Evolutionary conservation across 2,888 invertebrate species (phyloP).

Genomic region (Eremobia ochroleuca): DNA sequence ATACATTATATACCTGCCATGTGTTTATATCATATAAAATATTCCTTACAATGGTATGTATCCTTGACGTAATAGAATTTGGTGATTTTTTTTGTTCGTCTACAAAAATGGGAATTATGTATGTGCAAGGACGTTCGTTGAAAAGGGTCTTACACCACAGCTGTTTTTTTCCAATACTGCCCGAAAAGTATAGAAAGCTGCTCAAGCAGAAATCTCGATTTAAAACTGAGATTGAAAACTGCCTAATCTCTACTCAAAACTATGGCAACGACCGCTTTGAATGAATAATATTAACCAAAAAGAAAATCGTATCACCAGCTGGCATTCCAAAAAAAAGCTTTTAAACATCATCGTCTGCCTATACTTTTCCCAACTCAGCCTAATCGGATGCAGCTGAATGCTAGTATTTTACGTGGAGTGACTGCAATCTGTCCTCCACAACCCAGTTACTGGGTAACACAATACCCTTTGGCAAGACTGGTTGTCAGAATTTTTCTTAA

Average conservation of each 20-base stretch:
- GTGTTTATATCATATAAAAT: neutral
- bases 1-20: neutral
- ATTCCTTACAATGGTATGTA: neutral
- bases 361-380: neutral
- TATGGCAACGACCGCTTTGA: neutral
- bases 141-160: constrained; percentile 1
- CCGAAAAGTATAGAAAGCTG: neutral
- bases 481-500: neutral
- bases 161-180: neutral
- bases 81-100: neutral
- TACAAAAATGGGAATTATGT: neutral
- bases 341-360: neutral
- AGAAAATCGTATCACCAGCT: neutral
- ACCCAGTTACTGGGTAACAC: neutral
- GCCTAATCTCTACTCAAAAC: neutral
- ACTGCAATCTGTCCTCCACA: neutral
- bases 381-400: neutral
- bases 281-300: neutral
- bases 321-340: constrained; percentile 10
- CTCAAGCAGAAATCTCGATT: neutral
- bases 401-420: neutral
- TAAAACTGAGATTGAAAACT: neutral
- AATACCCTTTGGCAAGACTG: neutral
- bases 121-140: neutral
- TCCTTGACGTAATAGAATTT: constrained; percentile 9